Evolutionary conservation across 2,888 invertebrate genomes (phyloP).

Genomic region (Gnatocerus cornutus): DNA sequence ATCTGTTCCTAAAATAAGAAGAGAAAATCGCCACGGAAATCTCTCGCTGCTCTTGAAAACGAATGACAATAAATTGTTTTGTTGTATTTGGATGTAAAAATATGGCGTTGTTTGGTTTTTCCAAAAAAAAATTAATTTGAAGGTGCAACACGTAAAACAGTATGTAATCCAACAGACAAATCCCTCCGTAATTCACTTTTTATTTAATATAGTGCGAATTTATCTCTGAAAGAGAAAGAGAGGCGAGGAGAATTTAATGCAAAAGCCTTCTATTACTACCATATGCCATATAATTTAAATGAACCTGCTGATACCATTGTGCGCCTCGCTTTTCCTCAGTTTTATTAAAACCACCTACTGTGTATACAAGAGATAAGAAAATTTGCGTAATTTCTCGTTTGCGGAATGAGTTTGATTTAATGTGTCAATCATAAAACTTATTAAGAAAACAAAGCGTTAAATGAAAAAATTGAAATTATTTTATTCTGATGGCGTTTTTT

Average conservation of each 20-base stretch:
- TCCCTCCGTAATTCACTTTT: conserved; percentile 35
- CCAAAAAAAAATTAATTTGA: conserved; percentile 1
- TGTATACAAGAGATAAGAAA: conserved; percentile 51
- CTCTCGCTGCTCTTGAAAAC: background rate
- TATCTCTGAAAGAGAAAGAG: conserved; percentile 21
- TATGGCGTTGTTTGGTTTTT: background rate
- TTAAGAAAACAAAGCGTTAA: conserved; percentile 37
- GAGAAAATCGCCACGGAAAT: background rate
- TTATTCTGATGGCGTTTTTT: too few species aligned
- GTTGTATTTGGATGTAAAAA: background rate
- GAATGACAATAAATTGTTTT: background rate
- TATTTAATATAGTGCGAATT: conserved; percentile 40
- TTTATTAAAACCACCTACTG: conserved; percentile 51
- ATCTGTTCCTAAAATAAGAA: background rate
- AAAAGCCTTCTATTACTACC: conserved; percentile 45
- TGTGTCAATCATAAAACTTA: conserved; percentile 45
- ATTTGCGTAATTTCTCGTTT: conserved; percentile 49
- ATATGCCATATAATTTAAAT: conserved; percentile 51
- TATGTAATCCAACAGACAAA: conserved; percentile 12
- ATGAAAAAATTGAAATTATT: background rate
- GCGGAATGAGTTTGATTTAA: conserved; percentile 41
- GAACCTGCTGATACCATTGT: conserved; percentile 52
- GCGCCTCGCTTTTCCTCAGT: conserved; percentile 44
- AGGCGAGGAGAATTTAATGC: conserved; percentile 38
- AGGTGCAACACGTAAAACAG: background rate